These are phyloP conservation scores for Scylla paramamosain DNA, from an alignment of 1,140 invertebrate genomes.

Conservation along the genomic window DNA sequence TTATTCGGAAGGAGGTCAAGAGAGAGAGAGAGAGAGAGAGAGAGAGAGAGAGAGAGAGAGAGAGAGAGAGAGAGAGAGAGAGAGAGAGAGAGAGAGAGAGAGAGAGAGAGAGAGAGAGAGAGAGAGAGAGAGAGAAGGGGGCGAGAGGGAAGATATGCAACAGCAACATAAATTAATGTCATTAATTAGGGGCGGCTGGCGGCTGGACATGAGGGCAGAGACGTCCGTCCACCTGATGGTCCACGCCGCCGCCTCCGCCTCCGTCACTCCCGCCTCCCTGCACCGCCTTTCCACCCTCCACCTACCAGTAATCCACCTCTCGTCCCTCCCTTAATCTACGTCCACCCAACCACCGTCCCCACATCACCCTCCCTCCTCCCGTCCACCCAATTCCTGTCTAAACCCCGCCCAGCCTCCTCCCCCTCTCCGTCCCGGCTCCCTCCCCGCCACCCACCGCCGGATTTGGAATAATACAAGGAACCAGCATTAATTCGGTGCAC, in stretches of 20 bases:
- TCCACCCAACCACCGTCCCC: not conserved
- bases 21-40: not conserved
- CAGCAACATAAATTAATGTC: constrained; percentile 69
- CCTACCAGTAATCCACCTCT: constrained; percentile 6
- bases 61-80: constrained; percentile 18
- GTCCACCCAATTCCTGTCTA: constrained; percentile 20
- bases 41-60: not conserved
- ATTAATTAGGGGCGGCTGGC: constrained; percentile 51
- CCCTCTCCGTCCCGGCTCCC: not conserved
- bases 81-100: constrained; percentile 50
- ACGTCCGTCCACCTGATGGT: not conserved
- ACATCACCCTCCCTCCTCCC: not conserved
- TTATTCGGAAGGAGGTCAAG: not conserved
- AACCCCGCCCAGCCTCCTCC: not conserved
- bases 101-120: constrained; percentile 44
- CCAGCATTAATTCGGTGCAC: not conserved
- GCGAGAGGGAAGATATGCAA: constrained; percentile 64
- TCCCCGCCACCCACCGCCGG: not conserved
- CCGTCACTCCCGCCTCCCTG: too few relatives aligned
- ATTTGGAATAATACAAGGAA: constrained; percentile 24
- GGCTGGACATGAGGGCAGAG: constrained; percentile 34
- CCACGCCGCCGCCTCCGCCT: not conserved
- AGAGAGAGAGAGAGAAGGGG: constrained; percentile 54
- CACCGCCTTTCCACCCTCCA: not conserved
- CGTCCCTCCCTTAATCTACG: not conserved